These are phyloP conservation scores for Oryzias woworae DNA, from an alignment of 2,113 vertebrate species.

Conservation along the genomic window DNA sequence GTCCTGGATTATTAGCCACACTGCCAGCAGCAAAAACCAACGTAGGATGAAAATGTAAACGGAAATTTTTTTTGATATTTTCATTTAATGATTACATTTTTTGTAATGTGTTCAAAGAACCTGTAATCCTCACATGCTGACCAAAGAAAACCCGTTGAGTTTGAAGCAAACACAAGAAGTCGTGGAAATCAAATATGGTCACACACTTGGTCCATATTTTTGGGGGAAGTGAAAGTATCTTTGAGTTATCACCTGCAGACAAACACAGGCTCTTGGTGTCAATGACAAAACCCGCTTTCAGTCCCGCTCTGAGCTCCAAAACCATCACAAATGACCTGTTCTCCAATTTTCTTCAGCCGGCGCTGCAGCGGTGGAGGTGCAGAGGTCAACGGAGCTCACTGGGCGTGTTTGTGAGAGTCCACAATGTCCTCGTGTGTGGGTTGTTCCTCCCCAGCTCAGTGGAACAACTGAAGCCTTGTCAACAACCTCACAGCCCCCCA, in stretches of 20 bases:
- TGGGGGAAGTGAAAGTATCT: too few species aligned
- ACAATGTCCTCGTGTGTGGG: slow-evolving; percentile 65
- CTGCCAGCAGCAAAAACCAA: too few species aligned
- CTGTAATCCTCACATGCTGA: too few species aligned
- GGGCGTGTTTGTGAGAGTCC: slow-evolving; percentile 40
- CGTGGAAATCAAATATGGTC: too few species aligned
- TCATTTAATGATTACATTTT: too few species aligned
- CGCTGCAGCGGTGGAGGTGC: slow-evolving; percentile 25
- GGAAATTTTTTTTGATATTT: too few species aligned
- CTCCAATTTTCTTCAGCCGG: slow-evolving; percentile 20
- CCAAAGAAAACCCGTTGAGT: too few species aligned
- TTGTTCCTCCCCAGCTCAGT: slow-evolving; percentile 55
- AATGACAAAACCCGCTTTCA: background rate
- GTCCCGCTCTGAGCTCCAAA: background rate
- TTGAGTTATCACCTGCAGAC: background rate
- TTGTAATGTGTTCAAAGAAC: too few species aligned
- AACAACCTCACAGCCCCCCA: slow-evolving; percentile 1
- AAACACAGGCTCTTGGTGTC: slow-evolving; percentile 17
- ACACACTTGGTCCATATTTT: too few species aligned
- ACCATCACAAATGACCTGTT: slow-evolving; percentile 36
- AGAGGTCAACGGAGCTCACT: slow-evolving; percentile 39
- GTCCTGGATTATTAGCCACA: too few species aligned
- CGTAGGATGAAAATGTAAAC: too few species aligned
- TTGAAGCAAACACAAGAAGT: too few species aligned
- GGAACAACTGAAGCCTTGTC: slow-evolving; percentile 74